phyloP scores from a whole-genome alignment of 2,797 vertebrate species.

The Hippopotamyrus pictus region DNA sequence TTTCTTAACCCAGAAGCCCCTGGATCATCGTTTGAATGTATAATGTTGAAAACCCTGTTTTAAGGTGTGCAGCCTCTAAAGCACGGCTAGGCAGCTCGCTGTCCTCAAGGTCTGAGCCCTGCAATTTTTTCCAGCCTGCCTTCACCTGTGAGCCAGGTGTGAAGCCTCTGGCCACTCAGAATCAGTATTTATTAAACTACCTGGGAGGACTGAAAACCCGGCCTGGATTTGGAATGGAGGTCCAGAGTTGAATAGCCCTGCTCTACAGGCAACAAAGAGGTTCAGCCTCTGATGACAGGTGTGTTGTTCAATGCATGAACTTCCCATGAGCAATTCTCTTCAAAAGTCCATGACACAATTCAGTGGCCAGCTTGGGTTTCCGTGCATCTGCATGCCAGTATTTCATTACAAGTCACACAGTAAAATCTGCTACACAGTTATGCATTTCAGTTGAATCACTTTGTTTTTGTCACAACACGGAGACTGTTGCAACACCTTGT shows the following conservation, averaged over 20 bases:
- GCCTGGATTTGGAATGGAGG: neutral
- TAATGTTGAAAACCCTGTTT: neutral
- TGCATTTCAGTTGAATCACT: neutral
- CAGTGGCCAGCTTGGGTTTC: neutral
- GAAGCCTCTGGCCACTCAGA: neutral
- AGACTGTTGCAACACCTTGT: neutral
- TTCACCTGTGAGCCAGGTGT: neutral
- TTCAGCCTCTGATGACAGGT: neutral
- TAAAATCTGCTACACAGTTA: neutral
- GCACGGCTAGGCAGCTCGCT: neutral
- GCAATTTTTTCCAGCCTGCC: neutral
- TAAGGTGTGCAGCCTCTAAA: neutral
- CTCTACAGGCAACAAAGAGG: neutral
- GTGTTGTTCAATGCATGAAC: neutral
- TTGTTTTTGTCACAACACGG: neutral
- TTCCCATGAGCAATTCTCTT: neutral
- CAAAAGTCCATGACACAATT: neutral
- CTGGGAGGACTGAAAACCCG: neutral
- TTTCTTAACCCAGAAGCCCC: neutral
- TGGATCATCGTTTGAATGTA: neutral
- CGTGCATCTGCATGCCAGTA: neutral
- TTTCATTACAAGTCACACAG: neutral
- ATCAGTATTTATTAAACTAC: neutral
- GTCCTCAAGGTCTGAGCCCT: neutral
- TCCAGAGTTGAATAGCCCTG: neutral